Percentiles rank a stretch among this genome's conserved stretches.
phyloP scores from a whole-genome alignment of 2,797 vertebrate genomes.

The Malurus splendens region DNA sequence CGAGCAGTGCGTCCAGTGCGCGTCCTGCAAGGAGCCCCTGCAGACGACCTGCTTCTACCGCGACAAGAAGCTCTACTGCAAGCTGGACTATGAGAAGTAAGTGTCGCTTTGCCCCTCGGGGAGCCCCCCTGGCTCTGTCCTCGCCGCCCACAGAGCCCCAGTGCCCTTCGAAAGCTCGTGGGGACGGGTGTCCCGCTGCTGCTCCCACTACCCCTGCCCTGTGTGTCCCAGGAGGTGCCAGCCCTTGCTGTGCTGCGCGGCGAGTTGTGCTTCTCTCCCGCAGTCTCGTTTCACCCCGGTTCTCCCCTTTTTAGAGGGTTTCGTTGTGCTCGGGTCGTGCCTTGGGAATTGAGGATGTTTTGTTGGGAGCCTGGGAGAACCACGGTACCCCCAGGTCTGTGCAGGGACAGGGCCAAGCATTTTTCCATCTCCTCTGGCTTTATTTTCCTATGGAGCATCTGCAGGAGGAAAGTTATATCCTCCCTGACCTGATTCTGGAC shows the following conservation, averaged over 20 bases:
- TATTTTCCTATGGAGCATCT: neutral
- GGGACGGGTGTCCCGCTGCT: fast-evolving
- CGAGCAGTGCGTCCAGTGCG: constrained; percentile 87
- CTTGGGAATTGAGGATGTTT: neutral
- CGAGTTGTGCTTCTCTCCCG: neutral
- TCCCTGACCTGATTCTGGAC: neutral
- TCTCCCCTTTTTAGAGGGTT: neutral
- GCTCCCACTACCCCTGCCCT: fast-evolving
- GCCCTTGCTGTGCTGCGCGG: neutral
- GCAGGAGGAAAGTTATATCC: neutral
- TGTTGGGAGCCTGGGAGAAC: neutral
- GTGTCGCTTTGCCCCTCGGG: constrained; percentile 32
- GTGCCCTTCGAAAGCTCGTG: neutral
- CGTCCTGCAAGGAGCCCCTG: constrained; percentile 85
- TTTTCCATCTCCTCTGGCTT: neutral
- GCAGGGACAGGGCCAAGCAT: fast-evolving
- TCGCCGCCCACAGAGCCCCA: neutral
- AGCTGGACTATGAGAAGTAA: constrained; percentile 89
- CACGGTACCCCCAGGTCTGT: fast-evolving
- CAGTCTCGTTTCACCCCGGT: fast-evolving
- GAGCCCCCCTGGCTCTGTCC: neutral
- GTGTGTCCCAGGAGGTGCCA: neutral
- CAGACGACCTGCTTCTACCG: constrained; percentile 89
- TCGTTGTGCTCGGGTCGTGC: neutral
- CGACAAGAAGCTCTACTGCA: constrained; percentile 93